Evolutionary conservation across 2,888 invertebrate genomes (phyloP), one percentile per base, ranked within the genome.

Genomic region (Galeopsomyia nigrocyanea): DNA sequence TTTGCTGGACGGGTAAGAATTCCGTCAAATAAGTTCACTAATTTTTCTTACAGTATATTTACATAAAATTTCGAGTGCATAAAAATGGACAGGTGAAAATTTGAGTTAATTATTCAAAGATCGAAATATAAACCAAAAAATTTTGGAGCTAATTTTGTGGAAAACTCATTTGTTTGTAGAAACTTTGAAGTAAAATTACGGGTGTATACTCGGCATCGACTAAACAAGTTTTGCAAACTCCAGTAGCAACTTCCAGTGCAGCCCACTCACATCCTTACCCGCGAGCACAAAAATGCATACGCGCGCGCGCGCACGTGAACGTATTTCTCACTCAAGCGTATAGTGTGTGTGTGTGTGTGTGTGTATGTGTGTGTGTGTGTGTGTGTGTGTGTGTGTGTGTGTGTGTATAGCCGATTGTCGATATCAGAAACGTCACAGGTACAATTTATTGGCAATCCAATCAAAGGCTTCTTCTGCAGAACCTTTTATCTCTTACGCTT

Each of bases 371-470:
- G 26, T 26, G 26, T 26, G 5, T 26, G n/a, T 26, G 26, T 26
- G 26, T 26, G 26, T 26, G 5, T 26, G n/a, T n/a, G n/a, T n/a
- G n/a, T n/a, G n/a, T n/a, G n/a, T n/a, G n/a, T 26, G 26, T 26
- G 26, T 26, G 26, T 26, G 5, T 26, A 19, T 46, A 51, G 46
- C 50, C 62, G 70, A 74, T 74, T 71, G 70, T 67, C 68, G 67
- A 68, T 74, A 74, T 74, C 68, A 22, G 19, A 56, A 71, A 63
- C 56, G 67, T 71, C 63, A 60, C 57, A 26, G 19, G 49, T 64
- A 71, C 64, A 74, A 71, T 13, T 74, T 71, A 74, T 74, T 71
- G 68, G 65, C 71, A 65, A 65, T 50, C 64, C 71, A 71, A 71
- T 71, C 70, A 56, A 57, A 66, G 67, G 17, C 49, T 71, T 70